Evolutionary conservation across 37 sponge, comb jelly and placozoan species (phyloP), one percentile per base, ranked within the genome.

Genomic region (Lycopodina hypogea): DNA sequence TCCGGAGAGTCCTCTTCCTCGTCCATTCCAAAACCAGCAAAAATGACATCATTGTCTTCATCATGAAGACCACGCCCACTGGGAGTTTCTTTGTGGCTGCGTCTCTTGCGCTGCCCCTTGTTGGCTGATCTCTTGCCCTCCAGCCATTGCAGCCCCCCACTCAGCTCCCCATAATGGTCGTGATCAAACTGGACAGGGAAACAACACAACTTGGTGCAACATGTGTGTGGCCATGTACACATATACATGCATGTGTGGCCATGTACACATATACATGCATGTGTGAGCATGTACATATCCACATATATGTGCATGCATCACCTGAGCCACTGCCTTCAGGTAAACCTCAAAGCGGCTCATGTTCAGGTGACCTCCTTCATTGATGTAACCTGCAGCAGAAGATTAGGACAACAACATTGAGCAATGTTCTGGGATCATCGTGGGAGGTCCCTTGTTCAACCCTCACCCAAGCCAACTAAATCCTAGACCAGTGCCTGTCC

Each of bases 291-390:
- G 26, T 58, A 19, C 59, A 6, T 58, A 18, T 19, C 6, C 18
- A 4, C 26, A 58, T 21, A 19, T 26, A 3, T 26, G 59, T 58
- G 26, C 14, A 34, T 34, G 30, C 35, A 65, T 52, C 51, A 93
- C 94, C 84, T 92, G 74, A 39, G 94, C 83, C 14, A 98, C 77
- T 28, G 88, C 80, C 48, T 70, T 65, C 11, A 98, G 74, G 66
- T 84, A 95, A 4, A 76, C 80, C 52, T 90, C 92, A 73, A 95
- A 90, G 14, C 89, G 68, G n/a, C 72, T 63, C 92, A 95, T 82
- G 76, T 98, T 88, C 57, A 98, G 75, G 21, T 69, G 74, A 21
- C 99, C 99, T 42, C 83, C 80, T 23, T 90, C 77, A 53, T 95
- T 90, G 58, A 98, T 77, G 65, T 98, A 98, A 7, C 92, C 98